Percentiles rank a stretch among this genome's conserved stretches.
Evolutionary conservation across 2,113 vertebrate species (phyloP).

Genomic region (Ellobius talpinus): DNA sequence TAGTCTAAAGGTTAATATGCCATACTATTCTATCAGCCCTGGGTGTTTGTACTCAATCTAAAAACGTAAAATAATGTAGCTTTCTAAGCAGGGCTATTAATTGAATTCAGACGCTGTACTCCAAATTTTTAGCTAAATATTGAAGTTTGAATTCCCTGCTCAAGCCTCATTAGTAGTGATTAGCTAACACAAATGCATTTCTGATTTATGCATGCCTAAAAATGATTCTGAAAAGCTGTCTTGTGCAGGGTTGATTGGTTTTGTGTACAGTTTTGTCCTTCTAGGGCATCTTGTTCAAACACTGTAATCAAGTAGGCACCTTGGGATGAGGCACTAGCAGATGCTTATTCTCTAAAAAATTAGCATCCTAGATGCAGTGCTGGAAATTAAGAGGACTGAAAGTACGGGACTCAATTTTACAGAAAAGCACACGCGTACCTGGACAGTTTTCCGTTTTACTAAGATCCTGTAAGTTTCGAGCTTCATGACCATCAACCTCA

Average conservation of each 20-base stretch:
- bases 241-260: constrained; percentile 65
- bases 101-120: constrained; percentile 53
- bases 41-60: background rate
- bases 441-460: background rate
- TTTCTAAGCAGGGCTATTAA: constrained; percentile 57
- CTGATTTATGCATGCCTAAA: constrained; percentile 68
- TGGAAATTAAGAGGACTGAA: constrained; percentile 63
- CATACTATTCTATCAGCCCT: background rate
- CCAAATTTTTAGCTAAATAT: constrained; percentile 62
- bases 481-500: constrained; percentile 43
- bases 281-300: background rate
- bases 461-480: constrained; percentile 60
- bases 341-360: constrained; percentile 66
- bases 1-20: constrained; percentile 13
- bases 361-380: constrained; percentile 37
- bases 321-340: constrained; percentile 56
- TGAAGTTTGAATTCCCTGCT: constrained; percentile 66
- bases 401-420: constrained; percentile 45
- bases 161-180: constrained; percentile 71
- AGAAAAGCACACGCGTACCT: constrained; percentile 52
- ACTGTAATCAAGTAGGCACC: background rate
- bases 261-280: constrained; percentile 52
- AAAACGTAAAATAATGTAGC: background rate
- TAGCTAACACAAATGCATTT: constrained; percentile 66
- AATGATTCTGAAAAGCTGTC: constrained; percentile 36